These are phyloP conservation scores for Biston betularia DNA, from an alignment of 2,888 invertebrate species.

Conservation along the genomic window DNA sequence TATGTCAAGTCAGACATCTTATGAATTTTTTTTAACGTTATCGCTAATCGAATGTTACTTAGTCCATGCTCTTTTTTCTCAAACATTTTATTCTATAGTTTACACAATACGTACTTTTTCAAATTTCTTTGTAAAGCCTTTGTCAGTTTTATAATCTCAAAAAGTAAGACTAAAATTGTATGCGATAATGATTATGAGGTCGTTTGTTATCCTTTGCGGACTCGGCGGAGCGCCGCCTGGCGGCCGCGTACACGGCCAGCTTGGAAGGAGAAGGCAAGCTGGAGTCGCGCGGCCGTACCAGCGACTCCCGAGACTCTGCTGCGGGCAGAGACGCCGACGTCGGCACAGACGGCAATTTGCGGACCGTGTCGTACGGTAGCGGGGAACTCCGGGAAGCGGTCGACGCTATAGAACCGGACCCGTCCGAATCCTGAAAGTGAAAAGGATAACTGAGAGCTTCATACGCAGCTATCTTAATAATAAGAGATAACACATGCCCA, in stretches of 20 bases:
- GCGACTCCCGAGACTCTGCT: constrained; percentile 81
- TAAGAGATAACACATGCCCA: too few relatives aligned
- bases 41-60: too few relatives aligned
- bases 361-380: constrained; percentile 77
- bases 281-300: constrained; percentile 78
- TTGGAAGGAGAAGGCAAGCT: constrained; percentile 88
- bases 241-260: constrained; percentile 86
- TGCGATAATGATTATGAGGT: constrained; percentile 89
- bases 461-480: too few relatives aligned
- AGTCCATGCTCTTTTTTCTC: too few relatives aligned
- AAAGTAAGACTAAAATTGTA: constrained; percentile 87
- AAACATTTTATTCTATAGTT: too few relatives aligned
- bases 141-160: neutral
- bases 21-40: too few relatives aligned
- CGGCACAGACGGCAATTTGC: constrained; percentile 79
- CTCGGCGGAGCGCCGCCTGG: constrained; percentile 84
- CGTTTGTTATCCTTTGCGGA: constrained; percentile 86
- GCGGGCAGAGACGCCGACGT: constrained; percentile 82
- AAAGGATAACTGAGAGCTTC: too few relatives aligned
- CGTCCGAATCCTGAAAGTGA: constrained; percentile 74
- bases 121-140: too few relatives aligned
- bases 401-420: constrained; percentile 79
- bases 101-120: too few relatives aligned
- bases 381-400: constrained; percentile 78
- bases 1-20: too few relatives aligned